Base-by-base conservation (phyloP, 2,113 vertebrate species). In the Ophthalmotilapia sp. region DNA sequence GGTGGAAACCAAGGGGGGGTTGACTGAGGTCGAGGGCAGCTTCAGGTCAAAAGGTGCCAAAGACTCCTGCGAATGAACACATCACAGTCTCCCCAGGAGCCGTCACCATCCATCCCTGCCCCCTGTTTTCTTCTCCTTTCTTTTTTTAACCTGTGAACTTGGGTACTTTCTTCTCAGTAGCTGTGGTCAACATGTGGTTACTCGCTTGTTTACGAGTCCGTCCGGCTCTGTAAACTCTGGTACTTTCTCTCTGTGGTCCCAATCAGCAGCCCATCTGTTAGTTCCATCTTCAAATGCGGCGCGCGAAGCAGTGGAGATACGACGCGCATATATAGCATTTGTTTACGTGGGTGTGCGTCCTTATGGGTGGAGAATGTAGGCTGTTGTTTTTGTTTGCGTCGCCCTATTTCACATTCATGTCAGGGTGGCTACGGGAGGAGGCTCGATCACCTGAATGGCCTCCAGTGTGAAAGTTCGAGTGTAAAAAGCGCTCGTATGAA, bases 331-430 rank as follows among this genome's bases (percentile, higher is more conserved):
- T 12, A 42, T 36, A 36, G 47, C 19, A 4, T 92, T 81, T 88
- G 73, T 88, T 87, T 84, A 54, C 21, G 49, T 73, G 86, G 53
- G 45, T 85, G 81, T 51, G 5, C 68, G 83, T 65, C 53, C n/a
- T 80, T 49, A 15, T 84, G 83, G 26, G 62, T 90, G 89, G 47
- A 49, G 49, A 62, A 79, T 45, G 49, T 33, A 80, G 60, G 73
- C 89, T 21, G 40, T 40, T 83, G 79, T 88, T 83, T 88, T 83
- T 84, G 70, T 40, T 42, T 23, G 79, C 2, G n/a, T 21, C 94
- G 93, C 94, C 93, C 94, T 95, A 95, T 96, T 95, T 95, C 87
- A 40, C 82, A 80, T 83, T 83, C 79, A 15, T 86, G 40, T 68
- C 36, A 23, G 62, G n/a, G 62, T 6, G 33, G 33, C 60, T 65